phyloP scores from a whole-genome alignment of 1,140 invertebrate species.

The Tetragnatha versicolor region DNA sequence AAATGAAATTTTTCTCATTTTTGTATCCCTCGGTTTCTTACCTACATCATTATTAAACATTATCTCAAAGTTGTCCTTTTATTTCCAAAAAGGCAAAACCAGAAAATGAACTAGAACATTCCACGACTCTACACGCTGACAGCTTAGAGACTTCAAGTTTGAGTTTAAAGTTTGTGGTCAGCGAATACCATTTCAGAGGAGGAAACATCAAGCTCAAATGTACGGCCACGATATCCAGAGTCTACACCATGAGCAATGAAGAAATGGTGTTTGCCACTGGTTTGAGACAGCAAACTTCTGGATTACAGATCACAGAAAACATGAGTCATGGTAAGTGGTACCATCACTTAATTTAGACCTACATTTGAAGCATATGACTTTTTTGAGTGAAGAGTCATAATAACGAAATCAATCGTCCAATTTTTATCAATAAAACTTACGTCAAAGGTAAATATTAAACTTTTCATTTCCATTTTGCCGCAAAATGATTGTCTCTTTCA shows the following conservation, averaged over 20 bases:
- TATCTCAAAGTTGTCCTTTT: too few species aligned
- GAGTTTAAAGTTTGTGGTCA: conserved; percentile 49
- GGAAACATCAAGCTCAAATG: conserved; percentile 57
- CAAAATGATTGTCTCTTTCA: too few species aligned
- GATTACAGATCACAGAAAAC: conserved; percentile 55
- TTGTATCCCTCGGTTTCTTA: too few species aligned
- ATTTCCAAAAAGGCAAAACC: conserved; percentile 25
- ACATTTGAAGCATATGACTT: too few species aligned
- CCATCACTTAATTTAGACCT: too few species aligned
- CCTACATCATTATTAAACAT: too few species aligned
- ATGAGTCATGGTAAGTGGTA: conserved; percentile 60
- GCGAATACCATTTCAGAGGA: conserved; percentile 37
- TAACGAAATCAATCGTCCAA: too few species aligned
- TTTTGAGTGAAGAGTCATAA: too few species aligned
- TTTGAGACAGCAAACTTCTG: conserved; percentile 16
- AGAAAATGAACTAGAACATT: conserved; percentile 49
- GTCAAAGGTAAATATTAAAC: too few species aligned
- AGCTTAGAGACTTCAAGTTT: conserved; percentile 53
- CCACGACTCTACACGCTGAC: conserved; percentile 48
- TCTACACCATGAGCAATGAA: conserved; percentile 57
- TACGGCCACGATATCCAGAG: conserved; percentile 53
- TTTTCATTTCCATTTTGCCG: too few species aligned
- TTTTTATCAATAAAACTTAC: too few species aligned
- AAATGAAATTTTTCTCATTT: too few species aligned
- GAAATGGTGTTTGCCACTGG: conserved; percentile 42